A percentile compares a stretch with the other conserved stretches of the same genome.
These are phyloP conservation scores for Mechanitis messenoides DNA, from an alignment of 2,888 invertebrate genomes.

Conservation along the genomic window DNA sequence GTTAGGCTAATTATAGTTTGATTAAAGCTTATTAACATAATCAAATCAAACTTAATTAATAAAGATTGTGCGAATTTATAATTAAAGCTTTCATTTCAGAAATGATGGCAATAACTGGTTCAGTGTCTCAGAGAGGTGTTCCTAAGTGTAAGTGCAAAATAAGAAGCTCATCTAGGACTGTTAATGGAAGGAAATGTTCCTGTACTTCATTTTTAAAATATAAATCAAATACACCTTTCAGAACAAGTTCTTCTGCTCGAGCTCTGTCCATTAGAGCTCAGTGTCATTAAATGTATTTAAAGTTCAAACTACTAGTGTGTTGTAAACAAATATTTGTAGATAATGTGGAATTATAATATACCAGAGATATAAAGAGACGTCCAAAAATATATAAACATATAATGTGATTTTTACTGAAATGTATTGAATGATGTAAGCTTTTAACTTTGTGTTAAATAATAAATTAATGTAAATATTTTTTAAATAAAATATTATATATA, in stretches of 20 bases:
- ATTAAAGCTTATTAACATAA: too few species aligned
- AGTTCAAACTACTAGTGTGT: not conserved
- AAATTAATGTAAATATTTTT: too few species aligned
- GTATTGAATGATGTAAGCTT: too few species aligned
- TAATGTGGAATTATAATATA: too few species aligned
- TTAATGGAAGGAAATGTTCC: slow-evolving; percentile 30
- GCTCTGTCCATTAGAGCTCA: slow-evolving; percentile 38
- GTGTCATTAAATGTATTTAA: slow-evolving; percentile 31
- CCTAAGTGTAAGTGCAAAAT: slow-evolving; percentile 34
- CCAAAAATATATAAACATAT: too few species aligned
- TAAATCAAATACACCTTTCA: slow-evolving; percentile 18
- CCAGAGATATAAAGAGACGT: too few species aligned
- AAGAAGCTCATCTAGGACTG: slow-evolving; percentile 19
- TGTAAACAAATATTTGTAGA: too few species aligned
- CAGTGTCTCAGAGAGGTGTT: slow-evolving; percentile 29
- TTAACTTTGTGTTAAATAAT: too few species aligned
- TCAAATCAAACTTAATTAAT: too few species aligned
- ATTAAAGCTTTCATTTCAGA: slow-evolving; percentile 31
- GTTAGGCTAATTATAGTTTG: too few species aligned
- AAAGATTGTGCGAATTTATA: slow-evolving; percentile 2
- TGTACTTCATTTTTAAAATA: slow-evolving; percentile 31
- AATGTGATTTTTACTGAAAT: too few species aligned
- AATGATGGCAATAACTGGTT: slow-evolving; percentile 39
- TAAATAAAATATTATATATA: too few species aligned
- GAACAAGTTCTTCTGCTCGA: slow-evolving; percentile 31